Evolutionary conservation across 2,888 invertebrate species (phyloP).

Genomic region (Spilosoma lubricipeda): DNA sequence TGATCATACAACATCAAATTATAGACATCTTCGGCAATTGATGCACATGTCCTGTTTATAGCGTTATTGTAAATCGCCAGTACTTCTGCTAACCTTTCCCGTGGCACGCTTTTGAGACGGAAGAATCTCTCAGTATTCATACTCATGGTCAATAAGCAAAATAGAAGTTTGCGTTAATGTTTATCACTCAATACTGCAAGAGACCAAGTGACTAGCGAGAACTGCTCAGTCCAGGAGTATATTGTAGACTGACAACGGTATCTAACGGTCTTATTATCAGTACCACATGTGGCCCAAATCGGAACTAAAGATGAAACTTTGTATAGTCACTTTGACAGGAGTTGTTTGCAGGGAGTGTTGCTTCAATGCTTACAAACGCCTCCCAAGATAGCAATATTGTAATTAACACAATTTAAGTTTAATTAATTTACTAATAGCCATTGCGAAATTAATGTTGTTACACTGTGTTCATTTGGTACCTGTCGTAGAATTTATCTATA

Average conservation of each 20-base stretch:
- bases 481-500: too few species aligned
- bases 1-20: background rate
- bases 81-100: background rate
- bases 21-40: background rate
- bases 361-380: background rate
- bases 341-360: background rate
- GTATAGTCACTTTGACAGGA: too few species aligned
- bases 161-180: too few species aligned
- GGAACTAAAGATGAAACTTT: background rate
- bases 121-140: too few species aligned
- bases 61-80: background rate
- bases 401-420: background rate
- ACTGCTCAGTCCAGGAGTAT: background rate
- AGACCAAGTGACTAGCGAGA: background rate
- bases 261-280: background rate
- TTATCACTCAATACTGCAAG: background rate
- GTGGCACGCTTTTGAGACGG: background rate
- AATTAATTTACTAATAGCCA: background rate
- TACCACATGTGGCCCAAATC: background rate
- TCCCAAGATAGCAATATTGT: background rate
- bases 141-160: too few species aligned
- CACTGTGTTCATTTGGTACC: background rate
- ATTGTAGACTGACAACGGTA: background rate
- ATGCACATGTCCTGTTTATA: background rate
- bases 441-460: background rate